phyloP scores from a whole-genome alignment of 1,140 invertebrate genomes.

The Brachionus asplanchnoidis region DNA sequence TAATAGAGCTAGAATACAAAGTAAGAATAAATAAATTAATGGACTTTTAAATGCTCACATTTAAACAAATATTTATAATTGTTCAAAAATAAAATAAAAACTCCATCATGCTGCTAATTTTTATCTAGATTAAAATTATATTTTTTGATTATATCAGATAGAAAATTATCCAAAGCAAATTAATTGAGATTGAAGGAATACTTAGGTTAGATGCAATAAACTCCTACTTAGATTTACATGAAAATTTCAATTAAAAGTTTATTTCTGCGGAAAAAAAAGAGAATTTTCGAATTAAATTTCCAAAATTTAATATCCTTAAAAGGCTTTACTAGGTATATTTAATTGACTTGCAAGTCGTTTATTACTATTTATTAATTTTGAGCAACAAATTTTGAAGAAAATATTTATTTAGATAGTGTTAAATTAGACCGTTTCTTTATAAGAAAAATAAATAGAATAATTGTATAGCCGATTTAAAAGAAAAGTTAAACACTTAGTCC shows the following conservation, averaged over 20 bases:
- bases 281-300: neutral
- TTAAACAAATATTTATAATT: neutral
- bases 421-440: conserved; percentile 12
- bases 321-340: neutral
- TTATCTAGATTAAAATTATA: neutral
- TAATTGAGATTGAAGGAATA: neutral
- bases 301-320: neutral
- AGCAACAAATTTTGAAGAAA: neutral
- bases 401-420: conserved; percentile 4
- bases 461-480: conserved; percentile 10
- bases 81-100: neutral
- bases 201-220: neutral
- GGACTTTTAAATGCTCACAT: neutral
- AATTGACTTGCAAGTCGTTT: neutral
- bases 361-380: neutral
- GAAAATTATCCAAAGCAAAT: neutral
- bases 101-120: neutral
- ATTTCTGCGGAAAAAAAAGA: neutral
- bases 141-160: neutral
- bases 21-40: neutral
- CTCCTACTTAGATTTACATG: neutral
- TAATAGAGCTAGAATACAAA: neutral
- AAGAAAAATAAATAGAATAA: conserved; percentile 16
- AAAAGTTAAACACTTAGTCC: neutral
- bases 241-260: neutral